Conservation (phyloP, 2,888 invertebrate genomes). For the Mystacides longicornis region DNA sequence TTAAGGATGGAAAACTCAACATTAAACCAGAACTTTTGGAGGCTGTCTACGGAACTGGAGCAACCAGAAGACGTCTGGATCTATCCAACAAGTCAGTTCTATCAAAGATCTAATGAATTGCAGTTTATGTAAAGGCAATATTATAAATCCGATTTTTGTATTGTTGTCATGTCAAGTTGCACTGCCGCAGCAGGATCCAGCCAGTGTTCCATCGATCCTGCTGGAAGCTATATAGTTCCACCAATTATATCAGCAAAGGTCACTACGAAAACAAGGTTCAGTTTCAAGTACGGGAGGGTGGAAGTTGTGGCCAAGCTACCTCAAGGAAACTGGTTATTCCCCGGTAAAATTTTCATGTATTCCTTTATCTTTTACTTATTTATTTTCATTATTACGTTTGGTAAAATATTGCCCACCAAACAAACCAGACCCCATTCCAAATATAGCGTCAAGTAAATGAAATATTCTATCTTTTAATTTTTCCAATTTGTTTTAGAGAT, state of each 20-base stretch:
- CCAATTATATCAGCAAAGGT: conserved; percentile 62
- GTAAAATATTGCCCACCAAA: too few species aligned
- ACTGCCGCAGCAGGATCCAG: conserved; percentile 7
- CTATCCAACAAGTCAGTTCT: conserved; percentile 36
- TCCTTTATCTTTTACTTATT: too few species aligned
- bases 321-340: conserved; percentile 70
- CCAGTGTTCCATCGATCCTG: conserved; percentile 44
- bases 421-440: too few species aligned
- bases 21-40: conserved; percentile 55
- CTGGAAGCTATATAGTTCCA: conserved; percentile 54
- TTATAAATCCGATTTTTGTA: not conserved
- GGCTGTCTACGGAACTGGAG: conserved; percentile 47
- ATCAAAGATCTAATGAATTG: not conserved
- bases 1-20: conserved; percentile 46
- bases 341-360: conserved; percentile 50
- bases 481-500: conserved; percentile 45
- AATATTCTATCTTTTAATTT: too few species aligned
- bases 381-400: too few species aligned
- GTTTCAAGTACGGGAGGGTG: conserved; percentile 63
- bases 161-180: conserved; percentile 13
- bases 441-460: too few species aligned
- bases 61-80: conserved; percentile 39
- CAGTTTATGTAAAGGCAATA: not conserved
- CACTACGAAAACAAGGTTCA: conserved; percentile 56
- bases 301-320: conserved; percentile 68